Evolutionary conservation across 2,113 vertebrate genomes (phyloP).

Genomic region (Periophthalmodon schlosseri): DNA sequence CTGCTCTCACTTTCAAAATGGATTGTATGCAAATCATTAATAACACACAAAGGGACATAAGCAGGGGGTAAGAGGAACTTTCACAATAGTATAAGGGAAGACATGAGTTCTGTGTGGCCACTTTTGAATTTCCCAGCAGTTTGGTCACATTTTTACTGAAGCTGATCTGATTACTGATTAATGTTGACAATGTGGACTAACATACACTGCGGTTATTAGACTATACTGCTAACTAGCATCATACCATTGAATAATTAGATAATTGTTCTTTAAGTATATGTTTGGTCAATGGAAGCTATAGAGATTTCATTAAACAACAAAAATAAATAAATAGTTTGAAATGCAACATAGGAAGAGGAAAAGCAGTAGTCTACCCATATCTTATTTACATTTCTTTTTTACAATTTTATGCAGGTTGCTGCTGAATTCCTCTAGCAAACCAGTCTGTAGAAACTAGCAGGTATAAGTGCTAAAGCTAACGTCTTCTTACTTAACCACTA

Average conservation of each 20-base stretch:
- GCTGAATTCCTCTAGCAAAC: too few species aligned
- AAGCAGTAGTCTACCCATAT: too few species aligned
- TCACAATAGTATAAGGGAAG: slow-evolving; percentile 44
- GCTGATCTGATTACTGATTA: background rate
- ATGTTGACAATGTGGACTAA: background rate
- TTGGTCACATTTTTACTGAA: background rate
- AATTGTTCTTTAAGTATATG: too few species aligned
- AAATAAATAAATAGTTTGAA: too few species aligned
- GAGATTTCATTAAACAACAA: too few species aligned
- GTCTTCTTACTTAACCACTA: too few species aligned
- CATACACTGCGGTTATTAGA: background rate
- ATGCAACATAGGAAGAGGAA: too few species aligned
- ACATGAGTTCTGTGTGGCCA: slow-evolving; percentile 20
- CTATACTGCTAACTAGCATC: background rate
- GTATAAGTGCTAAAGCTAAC: background rate
- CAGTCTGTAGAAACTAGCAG: background rate
- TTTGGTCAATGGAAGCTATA: too few species aligned
- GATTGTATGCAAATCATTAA: background rate
- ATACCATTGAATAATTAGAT: too few species aligned
- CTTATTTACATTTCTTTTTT: background rate
- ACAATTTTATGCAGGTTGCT: background rate
- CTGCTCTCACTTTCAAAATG: background rate
- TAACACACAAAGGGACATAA: slow-evolving; percentile 16
- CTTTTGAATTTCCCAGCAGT: slow-evolving; percentile 23
- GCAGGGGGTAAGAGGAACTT: slow-evolving; percentile 58